Percentiles rank a stretch among this genome's conserved stretches.
Evolutionary conservation across 2,113 vertebrate species (phyloP).

Genomic region (Trogon melanurus): DNA sequence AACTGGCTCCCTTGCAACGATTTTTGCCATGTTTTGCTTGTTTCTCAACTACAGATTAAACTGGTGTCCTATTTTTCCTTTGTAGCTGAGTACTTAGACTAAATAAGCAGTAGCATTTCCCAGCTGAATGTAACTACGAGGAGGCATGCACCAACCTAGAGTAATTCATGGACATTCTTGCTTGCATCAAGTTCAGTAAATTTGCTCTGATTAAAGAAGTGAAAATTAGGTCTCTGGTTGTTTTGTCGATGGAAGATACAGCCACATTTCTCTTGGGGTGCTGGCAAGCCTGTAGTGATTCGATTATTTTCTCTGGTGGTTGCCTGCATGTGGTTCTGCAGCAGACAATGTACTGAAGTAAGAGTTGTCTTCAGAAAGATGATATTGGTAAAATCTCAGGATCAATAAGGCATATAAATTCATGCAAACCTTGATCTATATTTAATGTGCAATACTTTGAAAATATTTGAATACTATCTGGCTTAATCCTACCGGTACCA

Average conservation of each 20-base stretch:
- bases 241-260: background rate
- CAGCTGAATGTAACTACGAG: background rate
- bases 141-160: background rate
- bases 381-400: background rate
- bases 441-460: conserved; percentile 5
- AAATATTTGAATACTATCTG: conserved; percentile 10
- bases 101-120: background rate
- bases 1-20: background rate
- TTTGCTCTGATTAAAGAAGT: background rate
- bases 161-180: background rate
- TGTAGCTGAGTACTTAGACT: background rate
- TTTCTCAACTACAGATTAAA: background rate
- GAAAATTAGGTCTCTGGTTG: background rate
- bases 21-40: background rate
- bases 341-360: background rate
- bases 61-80: background rate
- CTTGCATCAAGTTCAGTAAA: background rate
- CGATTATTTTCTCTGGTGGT: background rate
- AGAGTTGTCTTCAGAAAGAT: background rate
- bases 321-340: background rate
- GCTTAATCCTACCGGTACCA: background rate
- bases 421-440: background rate
- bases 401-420: background rate
- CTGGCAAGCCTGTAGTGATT: background rate
- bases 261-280: background rate